A percentile compares a stretch with the other conserved stretches of the same genome.
phyloP scores from a whole-genome alignment of 2,888 invertebrate species.

The Melinaea marsaeus region DNA sequence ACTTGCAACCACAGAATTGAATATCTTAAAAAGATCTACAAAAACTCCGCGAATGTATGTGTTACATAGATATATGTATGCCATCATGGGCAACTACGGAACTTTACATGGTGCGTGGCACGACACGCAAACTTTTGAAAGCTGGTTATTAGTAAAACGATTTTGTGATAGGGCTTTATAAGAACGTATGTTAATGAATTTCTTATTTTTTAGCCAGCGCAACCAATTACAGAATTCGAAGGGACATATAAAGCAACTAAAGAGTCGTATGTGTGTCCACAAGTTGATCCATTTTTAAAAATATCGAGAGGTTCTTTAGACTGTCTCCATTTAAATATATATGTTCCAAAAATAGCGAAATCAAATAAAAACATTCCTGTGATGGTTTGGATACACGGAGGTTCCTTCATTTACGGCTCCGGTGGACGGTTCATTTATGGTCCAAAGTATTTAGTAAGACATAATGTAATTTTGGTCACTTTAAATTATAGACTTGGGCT shows the following conservation, averaged over 20 bases:
- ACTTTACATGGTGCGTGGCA: too few species aligned
- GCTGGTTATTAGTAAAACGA: too few species aligned
- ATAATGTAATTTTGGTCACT: conserved; percentile 41
- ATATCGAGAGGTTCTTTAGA: conserved; percentile 51
- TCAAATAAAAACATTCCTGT: conserved; percentile 41
- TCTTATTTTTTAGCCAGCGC: background rate
- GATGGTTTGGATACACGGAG: conserved; percentile 58
- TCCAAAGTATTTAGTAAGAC: background rate
- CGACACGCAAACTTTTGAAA: too few species aligned
- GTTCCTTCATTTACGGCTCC: conserved; percentile 37
- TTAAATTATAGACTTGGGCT: conserved; percentile 54
- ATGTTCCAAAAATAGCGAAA: conserved; percentile 57
- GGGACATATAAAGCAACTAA: conserved; percentile 28
- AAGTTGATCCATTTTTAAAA: conserved; percentile 39
- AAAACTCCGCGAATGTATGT: too few species aligned
- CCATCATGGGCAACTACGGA: too few species aligned
- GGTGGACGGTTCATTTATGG: background rate
- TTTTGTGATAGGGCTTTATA: too few species aligned
- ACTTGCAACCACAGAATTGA: too few species aligned
- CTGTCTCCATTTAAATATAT: conserved; percentile 80
- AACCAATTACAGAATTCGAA: background rate
- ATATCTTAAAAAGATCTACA: too few species aligned
- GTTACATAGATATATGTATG: too few species aligned
- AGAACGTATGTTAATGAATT: too few species aligned
- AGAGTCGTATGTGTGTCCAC: conserved; percentile 37